These are phyloP conservation scores for Xenopus petersii DNA, from an alignment of 2,797 vertebrate species.

Conservation along the genomic window DNA sequence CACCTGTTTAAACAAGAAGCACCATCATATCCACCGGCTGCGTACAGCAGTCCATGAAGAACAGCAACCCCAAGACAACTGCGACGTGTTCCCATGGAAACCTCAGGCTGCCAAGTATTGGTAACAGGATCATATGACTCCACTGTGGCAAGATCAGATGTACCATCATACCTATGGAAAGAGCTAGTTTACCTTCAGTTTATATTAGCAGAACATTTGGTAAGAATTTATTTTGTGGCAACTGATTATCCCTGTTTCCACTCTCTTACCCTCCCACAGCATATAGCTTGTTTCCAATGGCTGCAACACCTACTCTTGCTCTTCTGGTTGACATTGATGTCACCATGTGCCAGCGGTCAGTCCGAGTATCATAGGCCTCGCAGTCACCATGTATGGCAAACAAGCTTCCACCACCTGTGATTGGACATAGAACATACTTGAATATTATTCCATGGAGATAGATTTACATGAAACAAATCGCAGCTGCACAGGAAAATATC, in stretches of 20 bases:
- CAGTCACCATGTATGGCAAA: constrained; percentile 98
- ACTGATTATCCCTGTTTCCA: neutral
- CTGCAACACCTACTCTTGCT: constrained; percentile 91
- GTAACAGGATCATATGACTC: constrained; percentile 96
- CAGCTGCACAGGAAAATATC: no score
- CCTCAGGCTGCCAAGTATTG: constrained; percentile 93
- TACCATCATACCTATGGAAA: constrained; percentile 84
- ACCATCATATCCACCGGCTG: constrained; percentile 93
- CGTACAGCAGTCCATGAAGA: constrained; percentile 89
- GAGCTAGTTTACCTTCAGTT: no score
- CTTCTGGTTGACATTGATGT: constrained; percentile 95
- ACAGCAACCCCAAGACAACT: constrained; percentile 94
- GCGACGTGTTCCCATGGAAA: constrained; percentile 95
- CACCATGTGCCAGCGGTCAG: constrained; percentile 97
- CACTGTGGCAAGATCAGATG: constrained; percentile 92
- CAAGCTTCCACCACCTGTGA: constrained; percentile 88
- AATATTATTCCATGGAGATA: no score
- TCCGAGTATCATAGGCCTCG: constrained; percentile 93
- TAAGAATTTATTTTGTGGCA: no score
- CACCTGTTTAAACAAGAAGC: constrained; percentile 98
- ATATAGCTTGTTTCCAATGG: constrained; percentile 93
- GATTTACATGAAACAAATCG: no score
- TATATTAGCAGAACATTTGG: neutral
- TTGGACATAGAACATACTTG: neutral
- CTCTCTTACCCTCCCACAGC: constrained; percentile 88